phyloP scores from a whole-genome alignment of 2,888 invertebrate genomes.

The Tridacna crocea region DNA sequence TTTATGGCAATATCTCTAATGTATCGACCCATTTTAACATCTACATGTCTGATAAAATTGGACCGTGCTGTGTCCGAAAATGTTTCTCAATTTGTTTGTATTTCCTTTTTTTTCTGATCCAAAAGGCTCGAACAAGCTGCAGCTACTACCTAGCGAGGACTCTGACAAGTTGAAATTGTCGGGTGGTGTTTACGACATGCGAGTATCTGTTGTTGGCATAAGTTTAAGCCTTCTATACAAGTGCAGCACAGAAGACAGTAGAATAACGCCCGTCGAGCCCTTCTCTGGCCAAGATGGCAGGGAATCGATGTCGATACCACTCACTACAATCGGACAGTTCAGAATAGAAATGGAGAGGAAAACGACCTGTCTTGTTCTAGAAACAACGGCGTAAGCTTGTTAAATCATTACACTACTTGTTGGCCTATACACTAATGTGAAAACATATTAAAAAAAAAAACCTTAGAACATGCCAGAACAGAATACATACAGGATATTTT shows the following conservation, averaged over 20 bases:
- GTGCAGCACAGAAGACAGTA: slow-evolving; percentile 24
- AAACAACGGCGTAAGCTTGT: slow-evolving; percentile 40
- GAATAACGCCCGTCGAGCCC: slow-evolving; percentile 51
- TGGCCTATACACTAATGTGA: too few relatives aligned
- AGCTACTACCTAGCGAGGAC: slow-evolving; percentile 30
- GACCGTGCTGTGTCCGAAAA: too few relatives aligned
- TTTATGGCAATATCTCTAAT: too few relatives aligned
- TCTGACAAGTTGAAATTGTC: slow-evolving; percentile 16
- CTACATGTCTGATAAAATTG: too few relatives aligned
- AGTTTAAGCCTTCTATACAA: slow-evolving; percentile 24
- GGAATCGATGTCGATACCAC: slow-evolving; percentile 17
- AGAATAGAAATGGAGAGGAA: slow-evolving; percentile 17
- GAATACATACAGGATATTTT: too few relatives aligned
- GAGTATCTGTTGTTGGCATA: slow-evolving; percentile 27
- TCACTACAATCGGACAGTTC: slow-evolving; percentile 36
- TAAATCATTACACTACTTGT: too few relatives aligned
- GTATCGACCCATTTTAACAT: too few relatives aligned
- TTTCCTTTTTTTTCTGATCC: too few relatives aligned
- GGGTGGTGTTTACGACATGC: slow-evolving; percentile 41
- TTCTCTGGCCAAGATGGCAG: slow-evolving; percentile 25
- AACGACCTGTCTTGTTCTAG: slow-evolving; percentile 25
- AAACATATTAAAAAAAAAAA: too few relatives aligned
- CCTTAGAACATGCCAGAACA: too few relatives aligned
- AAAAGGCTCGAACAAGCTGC: slow-evolving; percentile 17
- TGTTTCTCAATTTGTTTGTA: too few relatives aligned